A percentile compares a stretch with the other conserved stretches of the same genome.
These are phyloP conservation scores for Pimephales promelas DNA, from an alignment of 2,113 vertebrate genomes.

Conservation along the genomic window DNA sequence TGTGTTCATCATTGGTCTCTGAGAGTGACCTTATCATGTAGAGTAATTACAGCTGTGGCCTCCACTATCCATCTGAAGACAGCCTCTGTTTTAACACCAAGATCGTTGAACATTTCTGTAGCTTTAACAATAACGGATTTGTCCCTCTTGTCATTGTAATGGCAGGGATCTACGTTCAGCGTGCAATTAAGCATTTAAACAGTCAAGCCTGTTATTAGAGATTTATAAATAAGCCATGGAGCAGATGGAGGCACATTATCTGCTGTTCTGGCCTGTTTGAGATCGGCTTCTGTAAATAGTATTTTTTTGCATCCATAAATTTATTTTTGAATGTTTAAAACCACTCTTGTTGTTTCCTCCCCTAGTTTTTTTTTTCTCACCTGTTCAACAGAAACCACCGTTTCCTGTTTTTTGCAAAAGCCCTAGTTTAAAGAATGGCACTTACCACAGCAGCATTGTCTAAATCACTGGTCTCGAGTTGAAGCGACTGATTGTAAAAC, in stretches of 20 bases:
- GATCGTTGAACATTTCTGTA: conserved; percentile 7
- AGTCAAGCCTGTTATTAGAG: conserved; percentile 48
- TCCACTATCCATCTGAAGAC: background rate
- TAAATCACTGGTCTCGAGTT: background rate
- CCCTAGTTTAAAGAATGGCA: background rate
- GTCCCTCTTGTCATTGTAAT: conserved; percentile 50
- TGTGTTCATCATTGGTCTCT: conserved; percentile 5
- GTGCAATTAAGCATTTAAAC: conserved; percentile 49
- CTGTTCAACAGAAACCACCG: conserved; percentile 11
- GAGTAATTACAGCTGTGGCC: conserved; percentile 11
- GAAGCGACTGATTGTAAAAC: background rate
- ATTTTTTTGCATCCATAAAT: background rate
- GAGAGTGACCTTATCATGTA: background rate
- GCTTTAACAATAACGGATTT: conserved; percentile 31
- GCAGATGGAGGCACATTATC: conserved; percentile 36
- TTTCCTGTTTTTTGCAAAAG: conserved; percentile 29
- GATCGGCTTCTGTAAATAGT: background rate
- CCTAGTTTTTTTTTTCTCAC: background rate
- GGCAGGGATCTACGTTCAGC: conserved; percentile 13
- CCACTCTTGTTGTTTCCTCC: background rate
- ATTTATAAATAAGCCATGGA: conserved; percentile 45
- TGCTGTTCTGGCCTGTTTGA: conserved; percentile 12
- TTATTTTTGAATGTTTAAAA: conserved; percentile 4
- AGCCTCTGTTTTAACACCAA: background rate
- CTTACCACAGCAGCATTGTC: background rate